These are phyloP conservation scores for Pimpla rufipes DNA, from an alignment of 2,888 invertebrate genomes.

Conservation along the genomic window DNA sequence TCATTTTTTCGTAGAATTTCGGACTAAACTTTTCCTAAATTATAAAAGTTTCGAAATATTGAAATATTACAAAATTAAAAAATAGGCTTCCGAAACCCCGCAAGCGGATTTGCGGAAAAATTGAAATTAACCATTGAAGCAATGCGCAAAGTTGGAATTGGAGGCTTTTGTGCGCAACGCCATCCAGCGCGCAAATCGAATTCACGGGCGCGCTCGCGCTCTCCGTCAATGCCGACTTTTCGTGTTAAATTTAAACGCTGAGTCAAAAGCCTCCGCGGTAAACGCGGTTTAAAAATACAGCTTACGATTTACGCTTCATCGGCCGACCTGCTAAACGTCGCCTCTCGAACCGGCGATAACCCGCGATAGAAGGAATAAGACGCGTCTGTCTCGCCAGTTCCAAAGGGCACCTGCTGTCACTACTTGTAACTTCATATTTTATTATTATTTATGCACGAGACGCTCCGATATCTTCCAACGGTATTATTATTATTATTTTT, in stretches of 20 bases:
- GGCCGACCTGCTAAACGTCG: slow-evolving; percentile 34
- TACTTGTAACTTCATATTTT: background rate
- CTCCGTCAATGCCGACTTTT: slow-evolving; percentile 55
- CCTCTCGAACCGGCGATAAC: slow-evolving; percentile 20
- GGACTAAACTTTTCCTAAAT: too few species aligned
- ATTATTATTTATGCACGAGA: background rate
- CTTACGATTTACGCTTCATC: slow-evolving; percentile 67
- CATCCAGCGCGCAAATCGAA: slow-evolving; percentile 33
- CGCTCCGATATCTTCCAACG: background rate
- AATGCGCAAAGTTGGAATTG: too few species aligned
- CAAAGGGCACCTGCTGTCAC: background rate
- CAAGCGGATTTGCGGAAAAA: too few species aligned
- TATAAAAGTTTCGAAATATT: too few species aligned
- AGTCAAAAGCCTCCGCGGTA: slow-evolving; percentile 75
- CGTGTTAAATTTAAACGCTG: slow-evolving; percentile 79
- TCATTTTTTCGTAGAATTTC: too few species aligned
- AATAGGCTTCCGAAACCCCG: too few species aligned
- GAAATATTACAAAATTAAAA: too few species aligned
- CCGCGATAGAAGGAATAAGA: slow-evolving; percentile 12
- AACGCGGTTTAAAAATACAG: slow-evolving; percentile 77
- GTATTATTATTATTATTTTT: background rate
- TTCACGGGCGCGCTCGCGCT: slow-evolving; percentile 23
- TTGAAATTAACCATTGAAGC: too few species aligned
- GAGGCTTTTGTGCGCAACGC: background rate
- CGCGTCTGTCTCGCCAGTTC: background rate